Evolutionary conservation across 2,797 vertebrate species (phyloP).

Genomic region (Clarias platycephalus): DNA sequence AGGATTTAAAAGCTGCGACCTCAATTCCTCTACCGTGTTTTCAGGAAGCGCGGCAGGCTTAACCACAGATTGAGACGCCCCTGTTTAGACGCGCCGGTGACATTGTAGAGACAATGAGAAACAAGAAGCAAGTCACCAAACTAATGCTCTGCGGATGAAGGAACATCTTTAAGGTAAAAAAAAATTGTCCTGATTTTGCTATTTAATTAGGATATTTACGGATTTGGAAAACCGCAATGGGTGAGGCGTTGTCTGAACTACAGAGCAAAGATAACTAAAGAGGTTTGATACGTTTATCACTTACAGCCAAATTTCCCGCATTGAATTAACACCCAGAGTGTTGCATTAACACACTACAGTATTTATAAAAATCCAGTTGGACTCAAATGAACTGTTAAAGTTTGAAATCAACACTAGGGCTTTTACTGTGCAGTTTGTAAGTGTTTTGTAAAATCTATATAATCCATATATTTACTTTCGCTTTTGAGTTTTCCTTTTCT

Average conservation of each 20-base stretch:
- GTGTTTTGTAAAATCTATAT: background rate
- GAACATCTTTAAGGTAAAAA: background rate
- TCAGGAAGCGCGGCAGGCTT: too few relatives aligned
- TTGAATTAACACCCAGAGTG: too few relatives aligned
- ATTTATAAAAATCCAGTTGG: too few relatives aligned
- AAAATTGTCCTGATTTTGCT: background rate
- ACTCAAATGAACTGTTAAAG: too few relatives aligned
- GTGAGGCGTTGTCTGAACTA: background rate
- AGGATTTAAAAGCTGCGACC: too few relatives aligned
- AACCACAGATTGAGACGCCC: background rate
- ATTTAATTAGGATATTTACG: background rate
- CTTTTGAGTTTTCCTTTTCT: background rate
- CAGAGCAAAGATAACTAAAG: background rate
- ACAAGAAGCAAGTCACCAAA: background rate
- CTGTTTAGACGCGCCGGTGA: too few relatives aligned
- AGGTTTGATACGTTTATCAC: background rate
- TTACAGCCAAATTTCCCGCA: too few relatives aligned
- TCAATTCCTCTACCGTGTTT: too few relatives aligned
- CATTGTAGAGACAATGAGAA: background rate
- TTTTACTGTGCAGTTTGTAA: background rate
- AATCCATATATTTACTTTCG: background rate
- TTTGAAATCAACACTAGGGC: too few relatives aligned
- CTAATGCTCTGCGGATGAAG: background rate
- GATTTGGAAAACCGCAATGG: background rate
- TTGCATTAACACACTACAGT: too few relatives aligned